Base-by-base conservation (phyloP, 1,140 invertebrate genomes). In the Trichomalopsis sarcophagae region DNA sequence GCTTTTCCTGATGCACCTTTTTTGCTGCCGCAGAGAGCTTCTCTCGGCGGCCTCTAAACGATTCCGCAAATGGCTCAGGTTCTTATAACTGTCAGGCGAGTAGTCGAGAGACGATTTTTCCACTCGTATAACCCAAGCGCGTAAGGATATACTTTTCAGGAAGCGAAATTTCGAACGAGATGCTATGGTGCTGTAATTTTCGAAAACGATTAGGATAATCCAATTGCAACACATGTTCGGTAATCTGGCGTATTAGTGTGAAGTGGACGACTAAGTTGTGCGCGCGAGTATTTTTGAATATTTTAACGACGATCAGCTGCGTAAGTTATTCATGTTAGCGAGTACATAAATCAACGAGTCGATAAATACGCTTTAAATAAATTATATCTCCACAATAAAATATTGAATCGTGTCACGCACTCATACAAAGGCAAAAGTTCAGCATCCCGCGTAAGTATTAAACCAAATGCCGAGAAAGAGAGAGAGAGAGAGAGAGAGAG, bases 71-170 rank as follows among this genome's bases (percentile, higher is more conserved):
- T 86, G 86, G 84, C 82, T 81, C 81, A 44, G 71, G 76, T 84
- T 77, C 74, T 88, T 88, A 86, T 88, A 89, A 88, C 86, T 85
- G 86, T 83, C 86, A 50, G 84, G 14, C 13, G 33, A 47, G 33
- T 21, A 44, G 73, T 75, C 14, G 27, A 78, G 55, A 62, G 21
- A 62, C 21, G 17, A 62, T 62, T 62, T 62, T n/a, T 62, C 17
- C 33, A 36, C 33, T 62, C 13, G 50, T 55, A 55, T 17, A 27
- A 14, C 47, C 4, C 9, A 50, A 50, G 47, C 13, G 5, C 50
- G 17, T 55, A 17, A 44, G 40, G 0, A 55, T 55, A 55, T 55
- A 55, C 50, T 55, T 21, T 55, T 55, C 50, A 55, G 50, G 50
- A 55, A 55, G 50, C 50, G 13, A 55, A 50, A 50, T 50, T 55